Base-by-base conservation (phyloP, 1,140 invertebrate genomes). In the Eumeta japonica region DNA sequence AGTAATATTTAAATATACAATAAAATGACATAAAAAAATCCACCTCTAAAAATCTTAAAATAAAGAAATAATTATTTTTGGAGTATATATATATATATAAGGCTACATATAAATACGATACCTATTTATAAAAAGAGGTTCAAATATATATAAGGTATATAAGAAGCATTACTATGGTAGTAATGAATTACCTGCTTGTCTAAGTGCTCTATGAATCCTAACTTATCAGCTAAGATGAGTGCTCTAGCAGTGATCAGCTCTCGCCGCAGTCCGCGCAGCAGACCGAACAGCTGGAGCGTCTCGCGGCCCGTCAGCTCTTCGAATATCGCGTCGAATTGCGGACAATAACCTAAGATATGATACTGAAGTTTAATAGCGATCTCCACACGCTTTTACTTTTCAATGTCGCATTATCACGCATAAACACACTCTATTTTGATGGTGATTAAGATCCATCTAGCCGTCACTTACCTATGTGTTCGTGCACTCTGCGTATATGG, bases 301-400 rank as follows among this genome's bases (percentile, higher is more conserved):
- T 92, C 87, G 33, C 81, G 64, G 1, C 85, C 87, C 10, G 86
- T 89, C 48, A 92, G 66, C 39, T 86, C 80, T 35, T 81, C 79
- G 48, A 88, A 81, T 28, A 91, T 65, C 1, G 87, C 88, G 62
- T 90, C 87, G 68, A 82, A 85, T 67, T 87, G 85, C 13, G 86
- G 85, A 57, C 85, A 88, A 52, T 88, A 87, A 3, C 85, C 85
- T 45, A 82, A 35, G 42, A 46, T 3, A 30, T 10, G 37, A 12
- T 16, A 16, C 10, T 14, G 41, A 7, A 24, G 41, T 2, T 34
- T 7, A 43, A 20, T 37, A 28, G 5, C 13, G 13, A 13, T 10
- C 20, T 24, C 20, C 20, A 59, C 39, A 11, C 5, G 11, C 5
- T 24, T 24, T 24, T 7, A n/a, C n/a, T 5, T 24, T n/a, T 24